phyloP scores from a whole-genome alignment of 2,797 vertebrate species.

The Hyperoplus immaculatus region DNA sequence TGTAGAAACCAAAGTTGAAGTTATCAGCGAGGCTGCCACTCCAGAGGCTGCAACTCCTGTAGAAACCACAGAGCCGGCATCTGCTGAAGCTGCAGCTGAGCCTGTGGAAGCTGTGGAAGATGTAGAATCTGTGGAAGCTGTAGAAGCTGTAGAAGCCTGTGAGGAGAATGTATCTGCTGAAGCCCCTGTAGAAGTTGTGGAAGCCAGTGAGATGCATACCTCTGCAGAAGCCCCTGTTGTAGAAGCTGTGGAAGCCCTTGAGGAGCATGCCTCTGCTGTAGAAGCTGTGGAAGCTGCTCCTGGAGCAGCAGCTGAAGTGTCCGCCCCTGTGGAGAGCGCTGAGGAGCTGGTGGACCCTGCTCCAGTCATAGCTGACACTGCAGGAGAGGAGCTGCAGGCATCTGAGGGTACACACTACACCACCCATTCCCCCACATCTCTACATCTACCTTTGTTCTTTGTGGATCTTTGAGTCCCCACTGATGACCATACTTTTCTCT shows the following conservation, averaged over 20 bases:
- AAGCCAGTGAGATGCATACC: not conserved
- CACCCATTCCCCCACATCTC: constrained; percentile 52
- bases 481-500: constrained; percentile 33
- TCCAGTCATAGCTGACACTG: constrained; percentile 54
- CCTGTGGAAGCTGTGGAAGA: constrained; percentile 1
- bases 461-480: constrained; percentile 42
- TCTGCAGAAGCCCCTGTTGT: constrained; percentile 3
- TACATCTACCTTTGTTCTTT: constrained; percentile 50
- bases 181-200: not conserved
- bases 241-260: not conserved
- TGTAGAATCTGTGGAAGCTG: not conserved
- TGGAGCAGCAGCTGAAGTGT: constrained; percentile 42
- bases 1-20: constrained; percentile 14
- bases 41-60: not conserved
- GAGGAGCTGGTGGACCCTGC: constrained; percentile 71
- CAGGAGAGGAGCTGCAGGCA: constrained; percentile 74
- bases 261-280: constrained; percentile 17
- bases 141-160: not conserved
- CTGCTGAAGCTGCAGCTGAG: constrained; percentile 4
- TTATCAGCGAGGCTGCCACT: not conserved
- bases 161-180: not conserved
- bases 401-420: constrained; percentile 76
- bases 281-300: constrained; percentile 28
- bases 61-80: not conserved
- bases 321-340: constrained; percentile 15